These are phyloP conservation scores for Pomatorhinus ruficollis DNA, from an alignment of 2,113 vertebrate genomes.

Conservation along the genomic window DNA sequence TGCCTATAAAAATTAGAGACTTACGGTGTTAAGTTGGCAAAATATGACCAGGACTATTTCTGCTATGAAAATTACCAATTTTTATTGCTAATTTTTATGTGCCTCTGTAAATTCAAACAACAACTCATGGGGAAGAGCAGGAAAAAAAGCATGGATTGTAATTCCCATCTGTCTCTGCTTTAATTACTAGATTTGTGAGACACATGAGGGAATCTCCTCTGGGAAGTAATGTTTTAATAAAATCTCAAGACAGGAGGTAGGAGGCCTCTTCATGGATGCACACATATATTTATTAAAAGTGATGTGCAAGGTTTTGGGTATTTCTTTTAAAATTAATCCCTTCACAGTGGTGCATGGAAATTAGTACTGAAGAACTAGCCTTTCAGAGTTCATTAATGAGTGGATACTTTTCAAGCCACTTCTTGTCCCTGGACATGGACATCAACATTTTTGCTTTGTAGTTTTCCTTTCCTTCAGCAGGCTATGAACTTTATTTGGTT, in stretches of 20 bases:
- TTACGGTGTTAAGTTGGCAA: background rate
- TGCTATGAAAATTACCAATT: background rate
- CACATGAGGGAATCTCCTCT: background rate
- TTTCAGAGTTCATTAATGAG: background rate
- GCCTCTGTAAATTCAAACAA: background rate
- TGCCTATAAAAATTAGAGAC: background rate
- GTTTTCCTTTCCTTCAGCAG: background rate
- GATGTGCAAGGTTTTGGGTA: background rate
- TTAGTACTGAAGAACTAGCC: background rate
- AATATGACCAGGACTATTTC: background rate
- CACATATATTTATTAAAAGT: background rate
- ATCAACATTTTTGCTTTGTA: background rate
- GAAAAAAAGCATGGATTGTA: background rate
- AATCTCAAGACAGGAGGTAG: background rate
- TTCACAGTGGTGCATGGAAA: background rate
- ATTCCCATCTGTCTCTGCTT: background rate
- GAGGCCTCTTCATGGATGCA: background rate
- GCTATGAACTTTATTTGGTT: background rate
- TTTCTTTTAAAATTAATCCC: background rate
- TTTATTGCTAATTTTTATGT: background rate
- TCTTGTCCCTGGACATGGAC: background rate
- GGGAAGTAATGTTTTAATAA: background rate
- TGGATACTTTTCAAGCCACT: background rate
- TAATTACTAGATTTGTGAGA: background rate
- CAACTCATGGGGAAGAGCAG: background rate